Percentiles rank a stretch among this genome's conserved stretches.
phyloP scores from a whole-genome alignment of 2,888 invertebrate species.

The Cabera pusaria region DNA sequence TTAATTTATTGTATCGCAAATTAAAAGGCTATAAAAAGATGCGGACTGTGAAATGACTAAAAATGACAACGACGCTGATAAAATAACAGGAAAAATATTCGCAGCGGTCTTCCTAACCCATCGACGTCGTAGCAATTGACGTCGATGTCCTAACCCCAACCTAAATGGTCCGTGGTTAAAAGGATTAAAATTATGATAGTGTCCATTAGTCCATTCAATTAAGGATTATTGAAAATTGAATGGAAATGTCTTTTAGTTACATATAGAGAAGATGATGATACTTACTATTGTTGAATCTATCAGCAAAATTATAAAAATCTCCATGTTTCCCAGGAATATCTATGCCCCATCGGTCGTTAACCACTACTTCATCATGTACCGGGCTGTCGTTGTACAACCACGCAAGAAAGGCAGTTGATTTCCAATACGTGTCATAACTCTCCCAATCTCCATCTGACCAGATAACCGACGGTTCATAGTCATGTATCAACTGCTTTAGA shows the following conservation, averaged over 20 bases:
- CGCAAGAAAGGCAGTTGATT: slow-evolving; percentile 91
- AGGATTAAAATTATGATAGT: background rate
- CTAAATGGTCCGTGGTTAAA: background rate
- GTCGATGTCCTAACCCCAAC: too few relatives aligned
- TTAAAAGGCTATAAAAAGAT: too few relatives aligned
- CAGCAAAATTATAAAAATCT: slow-evolving; percentile 93
- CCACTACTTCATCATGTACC: slow-evolving; percentile 93
- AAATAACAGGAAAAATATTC: too few relatives aligned
- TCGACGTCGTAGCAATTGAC: too few relatives aligned
- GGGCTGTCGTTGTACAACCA: slow-evolving; percentile 98
- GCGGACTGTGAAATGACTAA: too few relatives aligned
- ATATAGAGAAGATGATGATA: slow-evolving; percentile 3
- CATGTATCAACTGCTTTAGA: slow-evolving; percentile 88
- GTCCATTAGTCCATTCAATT: too few relatives aligned
- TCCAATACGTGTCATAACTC: slow-evolving; percentile 92
- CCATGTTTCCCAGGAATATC: slow-evolving; percentile 93
- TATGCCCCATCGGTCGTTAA: slow-evolving; percentile 97
- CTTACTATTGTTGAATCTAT: slow-evolving; percentile 83
- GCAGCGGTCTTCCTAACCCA: too few relatives aligned
- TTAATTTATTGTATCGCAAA: too few relatives aligned
- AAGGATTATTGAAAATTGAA: too few relatives aligned
- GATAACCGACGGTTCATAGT: slow-evolving; percentile 89
- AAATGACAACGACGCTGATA: too few relatives aligned
- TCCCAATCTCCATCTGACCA: slow-evolving; percentile 99
- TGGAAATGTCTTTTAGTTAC: too few relatives aligned